phyloP scores from a whole-genome alignment of 2,888 invertebrate species.

The Lissocephala sabroskyi region DNA sequence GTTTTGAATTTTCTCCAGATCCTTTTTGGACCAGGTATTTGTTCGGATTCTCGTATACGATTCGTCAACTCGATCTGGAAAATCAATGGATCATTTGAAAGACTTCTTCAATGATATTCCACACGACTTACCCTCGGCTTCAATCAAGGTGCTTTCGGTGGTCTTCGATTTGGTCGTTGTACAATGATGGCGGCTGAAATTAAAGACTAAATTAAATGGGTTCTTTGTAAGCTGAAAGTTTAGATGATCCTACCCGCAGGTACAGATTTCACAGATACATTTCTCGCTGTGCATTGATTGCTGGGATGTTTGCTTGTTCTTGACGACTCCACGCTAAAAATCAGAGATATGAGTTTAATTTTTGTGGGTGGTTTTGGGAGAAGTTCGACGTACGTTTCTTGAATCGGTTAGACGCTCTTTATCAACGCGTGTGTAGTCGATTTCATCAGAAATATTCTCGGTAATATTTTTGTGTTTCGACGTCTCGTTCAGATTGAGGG shows the following conservation, averaged over 20 bases:
- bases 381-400: conserved; percentile 54
- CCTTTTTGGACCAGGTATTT: conserved; percentile 68
- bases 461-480: conserved; percentile 65
- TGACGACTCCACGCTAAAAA: conserved; percentile 64
- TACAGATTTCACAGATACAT: conserved; percentile 92
- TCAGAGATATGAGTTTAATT: not conserved
- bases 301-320: conserved; percentile 66
- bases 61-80: conserved; percentile 55
- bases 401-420: conserved; percentile 62
- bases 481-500: conserved; percentile 65
- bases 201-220: not conserved
- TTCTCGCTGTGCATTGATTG: conserved; percentile 78
- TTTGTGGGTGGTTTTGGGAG: not conserved
- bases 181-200: conserved; percentile 86
- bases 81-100: not conserved
- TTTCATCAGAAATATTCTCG: conserved; percentile 69
- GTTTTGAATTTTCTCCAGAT: conserved; percentile 72
- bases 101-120: not conserved
- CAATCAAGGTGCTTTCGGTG: conserved; percentile 41
- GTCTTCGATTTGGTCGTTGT: conserved; percentile 75
- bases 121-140: conserved; percentile 35
- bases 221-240: not conserved
- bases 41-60: conserved; percentile 57
- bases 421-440: conserved; percentile 59
- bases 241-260: conserved; percentile 83